Evolutionary conservation across 2,113 vertebrate genomes (phyloP).

Genomic region (Gobio gobio): DNA sequence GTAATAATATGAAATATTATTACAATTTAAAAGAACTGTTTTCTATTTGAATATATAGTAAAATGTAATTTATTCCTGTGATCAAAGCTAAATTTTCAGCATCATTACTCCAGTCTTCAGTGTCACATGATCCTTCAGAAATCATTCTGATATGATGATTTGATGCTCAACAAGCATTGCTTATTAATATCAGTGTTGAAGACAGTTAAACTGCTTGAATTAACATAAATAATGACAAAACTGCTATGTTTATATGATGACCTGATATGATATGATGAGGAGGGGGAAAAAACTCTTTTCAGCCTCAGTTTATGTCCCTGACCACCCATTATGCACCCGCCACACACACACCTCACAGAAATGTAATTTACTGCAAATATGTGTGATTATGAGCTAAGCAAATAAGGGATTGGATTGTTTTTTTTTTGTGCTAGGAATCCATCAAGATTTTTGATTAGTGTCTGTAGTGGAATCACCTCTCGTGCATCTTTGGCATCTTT

Average conservation of each 20-base stretch:
- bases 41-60: background rate
- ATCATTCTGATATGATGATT: background rate
- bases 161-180: background rate
- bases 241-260: background rate
- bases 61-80: background rate
- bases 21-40: background rate
- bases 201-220: background rate
- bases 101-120: background rate
- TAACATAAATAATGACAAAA: background rate
- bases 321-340: background rate
- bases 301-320: background rate
- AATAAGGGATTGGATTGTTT: background rate
- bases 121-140: background rate
- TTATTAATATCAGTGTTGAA: background rate
- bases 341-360: background rate
- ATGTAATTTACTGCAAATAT: conserved; percentile 12
- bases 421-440: background rate
- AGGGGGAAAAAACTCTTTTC: background rate
- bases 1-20: background rate
- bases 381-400: conserved; percentile 15
- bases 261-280: too few species aligned
- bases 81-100: background rate
- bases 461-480: conserved; percentile 6
- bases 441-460: conserved; percentile 28
- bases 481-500: background rate